Evolutionary conservation across 1,140 invertebrate species (phyloP).

Genomic region (Marisa cornuarietis): DNA sequence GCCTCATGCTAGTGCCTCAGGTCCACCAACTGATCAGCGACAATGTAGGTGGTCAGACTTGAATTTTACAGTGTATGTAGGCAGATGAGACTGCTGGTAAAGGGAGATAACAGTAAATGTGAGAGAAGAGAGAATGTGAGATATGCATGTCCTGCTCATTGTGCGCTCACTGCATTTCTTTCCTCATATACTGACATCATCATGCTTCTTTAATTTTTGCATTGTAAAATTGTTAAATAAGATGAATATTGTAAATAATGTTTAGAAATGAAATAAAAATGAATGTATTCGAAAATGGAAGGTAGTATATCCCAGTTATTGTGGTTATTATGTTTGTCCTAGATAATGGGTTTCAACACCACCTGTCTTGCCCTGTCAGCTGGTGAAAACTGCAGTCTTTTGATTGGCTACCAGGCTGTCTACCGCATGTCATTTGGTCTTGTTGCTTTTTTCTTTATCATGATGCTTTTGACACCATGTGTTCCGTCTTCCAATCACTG

Average conservation of each 20-base stretch:
- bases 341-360: conserved; percentile 64
- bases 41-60: conserved; percentile 53
- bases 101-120: no score
- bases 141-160: not conserved
- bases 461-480: conserved; percentile 62
- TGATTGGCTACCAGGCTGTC: conserved; percentile 67
- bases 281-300: no score
- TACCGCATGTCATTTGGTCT: conserved; percentile 67
- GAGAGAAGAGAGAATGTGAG: no score
- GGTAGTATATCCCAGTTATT: not conserved
- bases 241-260: no score
- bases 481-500: conserved; percentile 63
- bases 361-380: conserved; percentile 63
- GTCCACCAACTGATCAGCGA: conserved; percentile 62
- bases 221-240: no score
- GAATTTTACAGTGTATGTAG: no score
- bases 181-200: no score
- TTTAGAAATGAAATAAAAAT: no score
- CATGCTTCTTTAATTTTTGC: no score
- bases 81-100: not conserved
- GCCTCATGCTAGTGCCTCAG: conserved; percentile 66
- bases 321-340: conserved; percentile 25
- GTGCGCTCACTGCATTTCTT: not conserved
- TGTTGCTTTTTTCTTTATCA: conserved; percentile 62
- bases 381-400: conserved; percentile 63